Base-by-base conservation (phyloP, 2,797 vertebrate genomes). In the Sebastes nivosus region DNA sequence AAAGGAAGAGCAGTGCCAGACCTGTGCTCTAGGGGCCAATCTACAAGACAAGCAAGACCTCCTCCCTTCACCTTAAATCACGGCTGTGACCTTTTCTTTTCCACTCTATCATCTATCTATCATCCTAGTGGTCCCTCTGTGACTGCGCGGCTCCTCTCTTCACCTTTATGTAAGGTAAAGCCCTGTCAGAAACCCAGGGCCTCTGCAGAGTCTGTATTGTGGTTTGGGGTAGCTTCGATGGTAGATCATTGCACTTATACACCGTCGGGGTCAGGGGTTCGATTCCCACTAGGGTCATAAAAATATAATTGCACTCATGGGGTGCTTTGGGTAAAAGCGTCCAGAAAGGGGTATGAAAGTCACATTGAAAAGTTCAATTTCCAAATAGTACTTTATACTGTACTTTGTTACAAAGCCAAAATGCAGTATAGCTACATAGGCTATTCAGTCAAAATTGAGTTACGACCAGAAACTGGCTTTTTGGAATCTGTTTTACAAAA, bases 41-140 rank as follows among this genome's bases (percentile, higher is more conserved):
- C 88, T 72, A 72, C 89, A 89, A 94, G 90, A 94, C 91, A 94
- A 94, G 88, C 85, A 77, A 84, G 83, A 87, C 87, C 78, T 82
- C 92, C 87, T 89, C 76, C 80, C 71, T 80, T 92, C 82, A 84
- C 65, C 84, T 87, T 91, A 90, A 94, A 94, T 93, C 92, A 91
- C 69, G 59, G 76, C 50, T 66, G 65, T 92, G 90, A 94, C 94
- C 92, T 95, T 95, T 93, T 92, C 86, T 80, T 87, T 92, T 83
- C 84, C 80, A 83, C 75, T 90, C 83, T 72, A 87, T 94, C 89
- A 90, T 93, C 84, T 42, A 89, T 94, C 91, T 82, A 86, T 95
- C 93, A 92, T 61, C 76, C 60, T 32, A 83, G 90, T 75, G 81
- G 75, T 90, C 77, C 85, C 89, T 86, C 70, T 34, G 90, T 87